Evolutionary conservation across 2,797 vertebrate genomes (phyloP).

Genomic region (Protonibea diacanthus): DNA sequence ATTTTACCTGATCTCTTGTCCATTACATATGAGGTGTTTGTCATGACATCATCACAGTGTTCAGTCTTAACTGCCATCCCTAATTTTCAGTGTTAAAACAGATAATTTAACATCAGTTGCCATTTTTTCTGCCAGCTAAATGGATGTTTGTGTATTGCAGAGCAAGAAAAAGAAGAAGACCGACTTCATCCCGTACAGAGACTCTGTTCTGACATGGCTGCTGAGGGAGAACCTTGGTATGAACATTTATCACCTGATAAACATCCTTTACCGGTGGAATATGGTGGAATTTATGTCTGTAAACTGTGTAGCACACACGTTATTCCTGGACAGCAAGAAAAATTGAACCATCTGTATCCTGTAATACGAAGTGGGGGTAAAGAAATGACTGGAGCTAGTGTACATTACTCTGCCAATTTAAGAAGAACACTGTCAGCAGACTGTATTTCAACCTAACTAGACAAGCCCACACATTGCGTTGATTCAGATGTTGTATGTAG

Average conservation of each 20-base stretch:
- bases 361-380: constrained; percentile 18
- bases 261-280: background rate
- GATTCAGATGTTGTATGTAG: constrained; percentile 10
- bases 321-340: constrained; percentile 26
- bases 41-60: constrained; percentile 28
- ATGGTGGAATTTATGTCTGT: constrained; percentile 12
- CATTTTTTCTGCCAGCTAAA: constrained; percentile 4
- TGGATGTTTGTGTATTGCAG: constrained; percentile 80
- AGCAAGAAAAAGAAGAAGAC: constrained; percentile 99
- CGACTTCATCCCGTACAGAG: constrained; percentile 98
- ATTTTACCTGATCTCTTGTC: constrained; percentile 37
- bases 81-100: constrained; percentile 18
- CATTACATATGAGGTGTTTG: constrained; percentile 5
- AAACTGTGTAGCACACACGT: constrained; percentile 14
- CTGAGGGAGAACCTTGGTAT: constrained; percentile 97
- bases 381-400: constrained; percentile 36
- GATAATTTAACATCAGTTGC: background rate
- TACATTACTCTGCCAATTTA: constrained; percentile 60
- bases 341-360: constrained; percentile 26
- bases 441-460: constrained; percentile 67
- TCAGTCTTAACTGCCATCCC: constrained; percentile 16
- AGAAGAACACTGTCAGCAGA: constrained; percentile 69
- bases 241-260: constrained; percentile 37
- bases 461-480: constrained; percentile 38
- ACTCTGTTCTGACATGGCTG: constrained; percentile 98